Evolutionary conservation across 2,888 invertebrate species (phyloP), one percentile per base, ranked within the genome.

Genomic region (Diloba caeruleocephala): DNA sequence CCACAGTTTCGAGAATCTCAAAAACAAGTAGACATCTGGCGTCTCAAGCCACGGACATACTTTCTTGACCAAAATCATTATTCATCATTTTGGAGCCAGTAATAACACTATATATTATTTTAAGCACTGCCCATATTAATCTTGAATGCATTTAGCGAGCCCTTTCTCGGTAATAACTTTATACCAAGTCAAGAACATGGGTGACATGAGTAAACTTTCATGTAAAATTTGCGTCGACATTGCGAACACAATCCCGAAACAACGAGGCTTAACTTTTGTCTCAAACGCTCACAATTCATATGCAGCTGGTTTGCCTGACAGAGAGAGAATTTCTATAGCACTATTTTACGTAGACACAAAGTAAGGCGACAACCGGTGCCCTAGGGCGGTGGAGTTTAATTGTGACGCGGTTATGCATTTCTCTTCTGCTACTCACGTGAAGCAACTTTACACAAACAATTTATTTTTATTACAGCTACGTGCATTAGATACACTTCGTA

Each of bases 241-340:
- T 78, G 76, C 70, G 74, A 80, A 78, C 75, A 81, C 79, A 79
- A 81, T 82, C 74, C 72, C 70, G 71, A 74, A 83, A 83, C 81
- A 84, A 82, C 75, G 61, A 68, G 77, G 73, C 75, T 78, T 79
- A 81, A 87, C 82, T 84, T 85, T 82, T 84, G 83, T 81, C 77
- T 82, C 75, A 75, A 76, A 78, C 76, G 78, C 80, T 81, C 72
- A 75, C 73, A 73, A 74, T 78, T 81, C 78, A 78, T 71, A 76
- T 81, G 79, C 77, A 82, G 80, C 77, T 78, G 76, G 57, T 76
- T 63, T 74, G 68, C 62, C 55, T 58, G 62, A 56, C 64, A 71
- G 64, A 59, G 75, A 59, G 75, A 60, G 70, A 78, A 80, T 82
- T 84, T 83, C 77, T 80, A 74, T 71, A 81, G 78, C 81, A 82